Evolutionary conservation across 2,888 invertebrate species (phyloP).

Genomic region (Digitonthophagus gazella): DNA sequence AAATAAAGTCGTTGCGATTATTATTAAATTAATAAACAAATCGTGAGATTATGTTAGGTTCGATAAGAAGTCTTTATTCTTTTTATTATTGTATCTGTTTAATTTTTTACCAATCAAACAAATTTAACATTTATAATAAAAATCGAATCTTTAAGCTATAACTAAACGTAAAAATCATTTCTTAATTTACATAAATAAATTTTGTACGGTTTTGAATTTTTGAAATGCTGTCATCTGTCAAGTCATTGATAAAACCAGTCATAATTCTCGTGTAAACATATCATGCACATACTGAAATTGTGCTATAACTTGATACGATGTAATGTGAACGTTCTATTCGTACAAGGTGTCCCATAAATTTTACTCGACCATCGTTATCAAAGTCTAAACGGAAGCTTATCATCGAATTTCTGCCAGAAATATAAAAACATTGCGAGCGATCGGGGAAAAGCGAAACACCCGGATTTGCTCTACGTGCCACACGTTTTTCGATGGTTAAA

Average conservation of each 20-base stretch:
- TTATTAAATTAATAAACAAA: too few relatives aligned
- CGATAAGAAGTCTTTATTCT: too few relatives aligned
- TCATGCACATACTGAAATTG: constrained; percentile 27
- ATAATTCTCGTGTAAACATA: constrained; percentile 28
- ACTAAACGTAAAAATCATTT: too few relatives aligned
- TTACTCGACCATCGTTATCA: not conserved
- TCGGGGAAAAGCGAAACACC: constrained; percentile 40
- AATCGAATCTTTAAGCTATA: too few relatives aligned
- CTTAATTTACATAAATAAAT: too few relatives aligned
- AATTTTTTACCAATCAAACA: too few relatives aligned
- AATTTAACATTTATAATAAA: too few relatives aligned
- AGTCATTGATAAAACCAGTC: constrained; percentile 14
- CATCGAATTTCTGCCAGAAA: not conserved
- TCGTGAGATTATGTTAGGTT: too few relatives aligned
- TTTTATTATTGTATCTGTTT: too few relatives aligned
- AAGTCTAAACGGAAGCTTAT: not conserved
- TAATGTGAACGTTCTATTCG: constrained; percentile 15
- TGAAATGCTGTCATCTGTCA: constrained; percentile 2
- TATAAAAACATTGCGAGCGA: not conserved
- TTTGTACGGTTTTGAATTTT: too few relatives aligned
- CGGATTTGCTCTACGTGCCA: constrained; percentile 49
- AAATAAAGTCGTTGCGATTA: too few relatives aligned
- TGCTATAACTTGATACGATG: constrained; percentile 20
- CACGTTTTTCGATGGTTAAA: constrained; percentile 48
- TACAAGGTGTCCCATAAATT: not conserved